Base-by-base conservation (phyloP, 30 jellyfish, hydroid and myxozoan genomes). In the Hydra vulgaris region DNA sequence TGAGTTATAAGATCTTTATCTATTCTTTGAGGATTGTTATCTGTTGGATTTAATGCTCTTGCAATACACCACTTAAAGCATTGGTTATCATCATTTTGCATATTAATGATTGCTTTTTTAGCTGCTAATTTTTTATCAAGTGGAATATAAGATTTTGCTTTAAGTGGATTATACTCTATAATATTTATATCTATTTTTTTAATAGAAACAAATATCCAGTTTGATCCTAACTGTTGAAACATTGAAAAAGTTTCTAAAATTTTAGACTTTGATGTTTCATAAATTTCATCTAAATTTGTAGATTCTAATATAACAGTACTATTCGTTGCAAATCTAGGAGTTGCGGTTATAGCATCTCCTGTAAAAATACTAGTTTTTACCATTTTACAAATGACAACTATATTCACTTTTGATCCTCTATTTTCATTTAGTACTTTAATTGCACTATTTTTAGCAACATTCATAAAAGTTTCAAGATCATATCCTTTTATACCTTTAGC, bases 11-110 rank as follows among this genome's bases (percentile, higher is more conserved):
- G 27, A 5, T n/a, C 75, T 53, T 79, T 61, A 23, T 20, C 25
- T 8, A 68, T 15, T 8, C 81, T 23, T 18, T 73, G 76, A 25
- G 74, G 5, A 18, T 18, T 27, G 5, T 25, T 23, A n/a, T 7
- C 5, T 73, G 5, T 27, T 8, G 74, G 74, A 18, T 73, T 20
- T 17, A 73, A 73, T 1, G 81, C 81, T 73, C 81, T 73, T 20
- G 81, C 74, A 7, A 73, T 74, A 73, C 81, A 73, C 61, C 81
- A 73, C 67, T 19, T 21, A 18, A 73, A 73, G 40, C 81, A 25
- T 23, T 73, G 12, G 25, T 73, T 27, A 18, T 73, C 71, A 1
- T 21, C 53, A 73, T 73, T 73, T 27, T 73, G 7, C 74, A 73
- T 73, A 27, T 73, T 73, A 73, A 73, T 73, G 81, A 23, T 73